Evolutionary conservation across 2,113 vertebrate species (phyloP), one percentile per base, ranked within the genome.

Genomic region (Hiodon alosoides): DNA sequence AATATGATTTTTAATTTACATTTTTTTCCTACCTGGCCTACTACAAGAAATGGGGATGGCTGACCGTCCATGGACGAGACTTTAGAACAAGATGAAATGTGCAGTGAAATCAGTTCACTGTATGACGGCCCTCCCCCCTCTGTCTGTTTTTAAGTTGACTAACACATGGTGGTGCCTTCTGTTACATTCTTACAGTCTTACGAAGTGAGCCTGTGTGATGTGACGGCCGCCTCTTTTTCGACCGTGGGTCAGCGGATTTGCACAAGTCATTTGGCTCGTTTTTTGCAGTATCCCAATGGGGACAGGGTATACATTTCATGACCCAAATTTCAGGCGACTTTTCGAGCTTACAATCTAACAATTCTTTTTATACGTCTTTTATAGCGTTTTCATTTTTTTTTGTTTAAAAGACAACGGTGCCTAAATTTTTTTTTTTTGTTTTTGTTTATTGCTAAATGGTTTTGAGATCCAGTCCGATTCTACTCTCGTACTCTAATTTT

Each of bases 91-190:
- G 76, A 75, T 76, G 92, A 92, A 83, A 92, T 95, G 93, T 93
- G 94, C 93, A 94, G 93, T 93, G 87, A 90, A 91, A 88, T 85
- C 86, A 91, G 93, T 92, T 94, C 91, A 93, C 91, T 93, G 91
- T 95, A 87, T 83, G 79, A 76, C 92, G 91, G 87, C 84, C 81
- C 67, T 88, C 92, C 76, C 76, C 71, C 85, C 88, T 89, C 81
- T 78, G 79, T 71, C 76, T 85, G 85, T 65, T 79, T 80, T 81
- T 70, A 16, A 87, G 83, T 89, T 87, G 79, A 84, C 78, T 86
- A 87, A 92, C 91, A 94, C 94, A 96, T 96, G 94, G 96, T 93
- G 95, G 94, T 96, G 94, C 95, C 95, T 98, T 96, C 93, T 91
- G 86, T 90, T 90, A 93, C 92, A 93, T 95, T 91, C 93, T 94